These are phyloP conservation scores for Trichoplusia ni DNA, from an alignment of 1,140 invertebrate genomes.

Conservation along the genomic window DNA sequence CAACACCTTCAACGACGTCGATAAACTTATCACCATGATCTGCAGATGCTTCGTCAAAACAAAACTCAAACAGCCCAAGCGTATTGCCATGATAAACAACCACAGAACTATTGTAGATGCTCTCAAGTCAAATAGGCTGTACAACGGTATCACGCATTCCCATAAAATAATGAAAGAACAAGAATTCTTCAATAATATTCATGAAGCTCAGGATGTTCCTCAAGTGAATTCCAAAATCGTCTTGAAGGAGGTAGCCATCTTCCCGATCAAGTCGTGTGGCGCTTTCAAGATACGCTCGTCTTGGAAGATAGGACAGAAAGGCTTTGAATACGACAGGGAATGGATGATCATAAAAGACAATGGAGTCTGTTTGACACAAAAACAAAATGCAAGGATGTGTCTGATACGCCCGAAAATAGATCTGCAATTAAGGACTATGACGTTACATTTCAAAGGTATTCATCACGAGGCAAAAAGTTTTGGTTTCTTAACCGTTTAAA, in stretches of 20 bases:
- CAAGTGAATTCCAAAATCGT: conserved; percentile 41
- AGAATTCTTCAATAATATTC: conserved; percentile 18
- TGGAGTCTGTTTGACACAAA: conserved; percentile 94
- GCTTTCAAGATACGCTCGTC: conserved; percentile 85
- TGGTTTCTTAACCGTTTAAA: not conserved
- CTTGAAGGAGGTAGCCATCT: conserved; percentile 89
- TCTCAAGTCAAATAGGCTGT: conserved; percentile 38
- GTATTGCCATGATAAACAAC: conserved; percentile 41
- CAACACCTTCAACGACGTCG: conserved; percentile 88
- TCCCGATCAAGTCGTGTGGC: conserved; percentile 97
- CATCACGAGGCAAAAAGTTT: too few relatives aligned
- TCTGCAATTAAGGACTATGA: conserved; percentile 83
- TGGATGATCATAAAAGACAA: conserved; percentile 94
- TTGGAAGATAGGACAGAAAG: conserved; percentile 88
- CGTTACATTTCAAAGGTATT: conserved; percentile 88
- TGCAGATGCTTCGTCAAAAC: conserved; percentile 84
- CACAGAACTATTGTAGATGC: not conserved
- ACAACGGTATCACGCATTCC: conserved; percentile 32
- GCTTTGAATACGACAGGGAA: conserved; percentile 93
- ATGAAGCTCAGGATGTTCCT: conserved; percentile 17
- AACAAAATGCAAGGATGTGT: conserved; percentile 90
- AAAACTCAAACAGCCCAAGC: conserved; percentile 47
- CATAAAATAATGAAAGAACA: conserved; percentile 28
- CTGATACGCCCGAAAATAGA: conserved; percentile 89
- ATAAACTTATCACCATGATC: conserved; percentile 89